A percentile compares a stretch with the other conserved stretches of the same genome.
Conservation (phyloP, 2,113 vertebrate species). For the Turdus rufiventris region DNA sequence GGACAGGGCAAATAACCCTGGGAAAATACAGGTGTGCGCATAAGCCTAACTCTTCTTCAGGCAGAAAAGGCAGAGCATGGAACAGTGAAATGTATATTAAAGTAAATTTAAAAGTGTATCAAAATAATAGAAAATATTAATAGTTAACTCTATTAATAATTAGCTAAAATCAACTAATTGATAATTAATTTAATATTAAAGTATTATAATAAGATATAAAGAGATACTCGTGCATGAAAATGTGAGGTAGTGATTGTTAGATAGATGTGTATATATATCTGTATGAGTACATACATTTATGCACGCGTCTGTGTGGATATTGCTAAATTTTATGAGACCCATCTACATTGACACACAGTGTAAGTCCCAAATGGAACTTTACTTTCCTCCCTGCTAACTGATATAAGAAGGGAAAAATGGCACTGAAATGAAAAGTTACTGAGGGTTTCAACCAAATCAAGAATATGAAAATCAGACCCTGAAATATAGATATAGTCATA, state of each 20-base stretch:
- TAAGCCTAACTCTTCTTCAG: neutral
- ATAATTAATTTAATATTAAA: neutral
- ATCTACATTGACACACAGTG: neutral
- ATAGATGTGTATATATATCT: no score
- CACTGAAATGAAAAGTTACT: neutral
- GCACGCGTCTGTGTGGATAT: neutral
- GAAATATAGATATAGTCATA: neutral
- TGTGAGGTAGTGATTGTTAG: neutral
- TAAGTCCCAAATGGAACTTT: neutral
- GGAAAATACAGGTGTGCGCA: neutral
- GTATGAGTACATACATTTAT: fast-evolving
- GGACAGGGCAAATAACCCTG: neutral
- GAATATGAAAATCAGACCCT: neutral
- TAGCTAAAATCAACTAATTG: neutral
- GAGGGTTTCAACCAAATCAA: neutral
- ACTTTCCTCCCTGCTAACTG: neutral
- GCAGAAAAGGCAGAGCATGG: neutral
- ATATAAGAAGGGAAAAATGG: neutral
- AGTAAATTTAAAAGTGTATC: neutral
- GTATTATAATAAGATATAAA: neutral
- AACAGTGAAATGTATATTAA: neutral
- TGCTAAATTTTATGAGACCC: neutral
- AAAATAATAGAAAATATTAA: neutral
- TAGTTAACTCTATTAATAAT: neutral
- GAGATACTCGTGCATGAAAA: neutral